A percentile compares a stretch with the other conserved stretches of the same genome.
Evolutionary conservation across 2,113 vertebrate species (phyloP).

Genomic region (Platichthys flesus): DNA sequence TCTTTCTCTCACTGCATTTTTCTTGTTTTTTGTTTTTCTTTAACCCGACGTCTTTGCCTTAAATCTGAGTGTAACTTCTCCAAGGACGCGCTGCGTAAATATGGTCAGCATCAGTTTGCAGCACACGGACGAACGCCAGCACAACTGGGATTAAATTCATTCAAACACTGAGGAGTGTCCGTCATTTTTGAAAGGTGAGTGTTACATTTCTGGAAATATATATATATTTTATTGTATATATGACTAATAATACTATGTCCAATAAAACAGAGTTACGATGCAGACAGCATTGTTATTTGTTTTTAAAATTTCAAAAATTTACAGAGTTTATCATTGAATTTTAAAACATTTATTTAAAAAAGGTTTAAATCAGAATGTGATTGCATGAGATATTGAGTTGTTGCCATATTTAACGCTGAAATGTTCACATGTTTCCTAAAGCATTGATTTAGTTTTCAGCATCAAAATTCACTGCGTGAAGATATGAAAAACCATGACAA

Average conservation of each 20-base stretch:
- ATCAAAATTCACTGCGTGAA: not conserved
- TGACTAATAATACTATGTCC: too few species aligned
- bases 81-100: slow-evolving; percentile 31
- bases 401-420: not conserved
- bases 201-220: too few species aligned
- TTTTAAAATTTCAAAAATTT: not conserved
- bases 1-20: not conserved
- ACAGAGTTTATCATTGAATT: not conserved
- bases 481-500: not conserved
- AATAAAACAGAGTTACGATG: not conserved
- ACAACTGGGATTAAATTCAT: slow-evolving; percentile 62
- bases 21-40: not conserved
- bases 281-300: not conserved
- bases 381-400: not conserved
- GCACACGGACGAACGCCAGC: slow-evolving; percentile 43
- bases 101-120: slow-evolving; percentile 56
- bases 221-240: too few species aligned
- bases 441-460: not conserved
- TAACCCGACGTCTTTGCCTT: not conserved
- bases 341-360: not conserved
- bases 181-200: slow-evolving; percentile 68
- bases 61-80: slow-evolving; percentile 24
- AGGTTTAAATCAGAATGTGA: not conserved
- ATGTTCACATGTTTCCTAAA: not conserved
- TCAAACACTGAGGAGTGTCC: slow-evolving; percentile 18